Percentiles rank a stretch among this genome's conserved stretches.
phyloP scores from a whole-genome alignment of 2,888 invertebrate species.

The Amphipoea lucens region DNA sequence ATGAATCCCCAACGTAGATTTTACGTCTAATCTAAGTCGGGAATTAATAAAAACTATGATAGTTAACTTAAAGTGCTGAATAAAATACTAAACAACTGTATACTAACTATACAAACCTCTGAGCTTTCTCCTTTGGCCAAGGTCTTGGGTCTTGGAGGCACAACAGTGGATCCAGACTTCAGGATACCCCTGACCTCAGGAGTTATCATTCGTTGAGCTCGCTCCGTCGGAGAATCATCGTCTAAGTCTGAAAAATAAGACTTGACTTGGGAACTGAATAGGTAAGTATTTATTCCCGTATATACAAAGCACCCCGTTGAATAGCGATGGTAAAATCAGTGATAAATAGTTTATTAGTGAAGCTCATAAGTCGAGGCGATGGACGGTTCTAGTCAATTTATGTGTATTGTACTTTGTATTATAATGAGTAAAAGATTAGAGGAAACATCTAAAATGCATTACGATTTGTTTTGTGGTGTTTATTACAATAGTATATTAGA shows the following conservation, averaged over 20 bases:
- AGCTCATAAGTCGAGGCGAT: conserved; percentile 42
- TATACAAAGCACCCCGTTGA: conserved; percentile 50
- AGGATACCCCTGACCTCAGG: conserved; percentile 90
- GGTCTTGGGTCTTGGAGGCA: conserved; percentile 80
- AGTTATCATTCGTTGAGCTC: conserved; percentile 90
- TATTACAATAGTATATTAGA: background rate
- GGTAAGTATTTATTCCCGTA: conserved; percentile 10
- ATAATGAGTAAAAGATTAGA: no score
- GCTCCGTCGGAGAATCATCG: conserved; percentile 86
- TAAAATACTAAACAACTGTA: conserved; percentile 42
- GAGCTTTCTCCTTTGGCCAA: conserved; percentile 88
- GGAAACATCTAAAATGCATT: background rate
- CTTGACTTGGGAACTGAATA: conserved; percentile 7
- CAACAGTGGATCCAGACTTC: conserved; percentile 87
- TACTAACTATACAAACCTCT: conserved; percentile 79
- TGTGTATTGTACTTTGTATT: background rate
- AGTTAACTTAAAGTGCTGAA: background rate
- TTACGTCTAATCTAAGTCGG: background rate
- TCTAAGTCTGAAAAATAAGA: conserved; percentile 80
- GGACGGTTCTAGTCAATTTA: background rate
- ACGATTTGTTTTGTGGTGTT: background rate
- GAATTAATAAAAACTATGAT: background rate
- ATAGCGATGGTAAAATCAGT: conserved; percentile 49
- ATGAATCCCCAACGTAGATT: background rate
- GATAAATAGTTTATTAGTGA: conserved; percentile 60